These are phyloP conservation scores for Amphiprion ocellaris DNA, from an alignment of 2,113 vertebrate genomes.

Conservation along the genomic window DNA sequence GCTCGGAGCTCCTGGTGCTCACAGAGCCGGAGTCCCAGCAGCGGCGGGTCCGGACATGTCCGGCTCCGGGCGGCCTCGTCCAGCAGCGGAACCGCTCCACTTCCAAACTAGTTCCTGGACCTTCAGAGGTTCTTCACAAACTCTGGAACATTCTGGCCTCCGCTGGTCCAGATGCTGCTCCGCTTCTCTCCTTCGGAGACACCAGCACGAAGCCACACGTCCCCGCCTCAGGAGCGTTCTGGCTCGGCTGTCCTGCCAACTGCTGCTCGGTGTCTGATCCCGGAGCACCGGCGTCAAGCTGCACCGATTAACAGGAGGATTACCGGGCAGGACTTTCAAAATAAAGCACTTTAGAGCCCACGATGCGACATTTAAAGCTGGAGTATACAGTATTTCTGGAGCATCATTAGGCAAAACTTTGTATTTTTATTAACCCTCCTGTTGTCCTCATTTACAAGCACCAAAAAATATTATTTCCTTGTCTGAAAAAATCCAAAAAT, in stretches of 20 bases:
- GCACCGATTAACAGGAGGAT: rapidly evolving
- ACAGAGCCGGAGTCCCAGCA: constrained; percentile 8
- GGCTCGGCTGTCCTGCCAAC: constrained; percentile 63
- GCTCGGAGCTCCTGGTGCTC: neutral
- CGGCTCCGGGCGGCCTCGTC: constrained; percentile 19
- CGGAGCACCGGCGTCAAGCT: neutral
- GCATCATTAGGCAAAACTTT: too few relatives aligned
- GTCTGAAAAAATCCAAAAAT: too few relatives aligned
- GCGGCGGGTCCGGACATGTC: constrained; percentile 11
- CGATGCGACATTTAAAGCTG: too few relatives aligned
- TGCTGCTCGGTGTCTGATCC: constrained; percentile 66
- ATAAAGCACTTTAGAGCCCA: constrained; percentile 2
- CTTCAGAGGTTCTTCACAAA: too few relatives aligned
- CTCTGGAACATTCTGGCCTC: too few relatives aligned
- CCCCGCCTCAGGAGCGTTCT: constrained; percentile 18
- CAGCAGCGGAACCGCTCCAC: constrained; percentile 30
- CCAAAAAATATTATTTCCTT: too few relatives aligned
- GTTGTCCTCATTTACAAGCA: too few relatives aligned
- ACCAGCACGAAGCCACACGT: constrained; percentile 22
- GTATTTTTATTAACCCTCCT: too few relatives aligned
- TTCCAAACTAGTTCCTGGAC: constrained; percentile 45
- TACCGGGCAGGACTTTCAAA: constrained; percentile 48
- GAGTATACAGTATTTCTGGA: too few relatives aligned
- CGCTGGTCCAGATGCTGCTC: too few relatives aligned
- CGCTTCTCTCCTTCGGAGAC: neutral